A percentile compares a stretch with the other conserved stretches of the same genome.
Conservation (phyloP, 2,797 vertebrate genomes). For the Darevskia mixta region DNA sequence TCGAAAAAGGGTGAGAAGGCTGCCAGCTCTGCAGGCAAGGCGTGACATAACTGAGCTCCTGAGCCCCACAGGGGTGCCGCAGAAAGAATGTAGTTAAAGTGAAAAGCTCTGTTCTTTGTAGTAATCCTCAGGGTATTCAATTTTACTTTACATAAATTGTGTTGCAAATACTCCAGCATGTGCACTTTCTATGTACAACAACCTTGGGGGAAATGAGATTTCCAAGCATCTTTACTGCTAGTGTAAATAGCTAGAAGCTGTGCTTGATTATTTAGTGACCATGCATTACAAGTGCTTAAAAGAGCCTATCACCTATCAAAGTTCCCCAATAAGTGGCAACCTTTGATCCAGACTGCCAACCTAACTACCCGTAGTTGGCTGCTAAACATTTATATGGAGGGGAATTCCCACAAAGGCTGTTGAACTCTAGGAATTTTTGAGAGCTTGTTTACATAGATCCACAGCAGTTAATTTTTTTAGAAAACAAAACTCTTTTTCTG, state of each 20-base stretch:
- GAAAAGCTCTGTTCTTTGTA: too few relatives aligned
- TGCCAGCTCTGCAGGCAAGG: too few relatives aligned
- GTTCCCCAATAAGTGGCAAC: background rate
- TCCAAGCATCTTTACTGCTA: background rate
- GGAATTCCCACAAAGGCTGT: background rate
- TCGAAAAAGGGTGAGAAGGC: too few relatives aligned
- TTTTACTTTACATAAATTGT: background rate
- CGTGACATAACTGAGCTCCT: too few relatives aligned
- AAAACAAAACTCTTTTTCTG: background rate
- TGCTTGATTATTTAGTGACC: rapidly evolving
- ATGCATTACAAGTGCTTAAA: background rate
- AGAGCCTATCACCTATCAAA: background rate
- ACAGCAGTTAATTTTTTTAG: background rate
- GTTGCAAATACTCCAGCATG: background rate
- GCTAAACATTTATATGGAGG: background rate
- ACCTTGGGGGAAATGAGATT: background rate
- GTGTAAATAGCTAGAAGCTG: background rate
- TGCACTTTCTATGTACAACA: background rate
- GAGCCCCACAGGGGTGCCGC: too few relatives aligned
- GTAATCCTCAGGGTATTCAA: background rate
- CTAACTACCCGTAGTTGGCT: background rate
- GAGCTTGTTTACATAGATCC: constrained; percentile 1
- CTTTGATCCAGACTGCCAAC: background rate
- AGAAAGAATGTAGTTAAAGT: too few relatives aligned
- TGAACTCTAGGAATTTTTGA: background rate